A percentile compares a stretch with the other conserved stretches of the same genome.
These are phyloP conservation scores for Heliconius nattereri DNA, from an alignment of 1,140 invertebrate species.

Conservation along the genomic window DNA sequence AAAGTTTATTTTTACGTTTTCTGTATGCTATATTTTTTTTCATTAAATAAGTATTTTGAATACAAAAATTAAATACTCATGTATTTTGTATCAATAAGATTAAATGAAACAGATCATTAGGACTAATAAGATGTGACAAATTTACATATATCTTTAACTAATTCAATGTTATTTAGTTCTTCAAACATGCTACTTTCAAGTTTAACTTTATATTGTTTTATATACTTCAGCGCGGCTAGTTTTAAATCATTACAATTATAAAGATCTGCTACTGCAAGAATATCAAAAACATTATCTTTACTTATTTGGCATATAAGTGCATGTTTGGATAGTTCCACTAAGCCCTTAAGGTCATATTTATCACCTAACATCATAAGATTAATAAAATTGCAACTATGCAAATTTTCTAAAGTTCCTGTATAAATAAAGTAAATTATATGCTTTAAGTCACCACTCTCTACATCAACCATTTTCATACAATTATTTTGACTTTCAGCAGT, in stretches of 20 bases:
- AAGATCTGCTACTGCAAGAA: conserved; percentile 60
- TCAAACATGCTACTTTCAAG: conserved; percentile 58
- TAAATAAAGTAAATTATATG: conserved; percentile 67
- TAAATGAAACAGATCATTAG: not conserved
- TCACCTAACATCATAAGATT: conserved; percentile 67
- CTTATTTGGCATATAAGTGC: conserved; percentile 53
- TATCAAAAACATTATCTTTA: conserved; percentile 64
- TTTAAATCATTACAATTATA: conserved; percentile 63
- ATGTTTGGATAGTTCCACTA: conserved; percentile 60
- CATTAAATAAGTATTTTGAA: conserved; percentile 18
- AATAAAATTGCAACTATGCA: conserved; percentile 57
- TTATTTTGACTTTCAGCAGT: conserved; percentile 68
- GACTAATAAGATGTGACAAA: conserved; percentile 46
- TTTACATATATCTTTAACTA: conserved; percentile 64
- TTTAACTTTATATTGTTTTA: conserved; percentile 55
- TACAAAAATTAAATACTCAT: not conserved
- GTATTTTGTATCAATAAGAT: not conserved
- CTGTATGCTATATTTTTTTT: conserved; percentile 55
- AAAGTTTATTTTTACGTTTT: conserved; percentile 75
- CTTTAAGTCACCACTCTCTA: conserved; percentile 59
- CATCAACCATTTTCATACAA: conserved; percentile 66
- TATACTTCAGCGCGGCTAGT: conserved; percentile 58
- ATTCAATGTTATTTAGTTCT: conserved; percentile 60
- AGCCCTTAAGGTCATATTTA: conserved; percentile 58
- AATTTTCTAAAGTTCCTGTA: conserved; percentile 62